A percentile compares a stretch with the other conserved stretches of the same genome.
Evolutionary conservation across 2,888 invertebrate species (phyloP).

Genomic region (Polymixis flavicincta): DNA sequence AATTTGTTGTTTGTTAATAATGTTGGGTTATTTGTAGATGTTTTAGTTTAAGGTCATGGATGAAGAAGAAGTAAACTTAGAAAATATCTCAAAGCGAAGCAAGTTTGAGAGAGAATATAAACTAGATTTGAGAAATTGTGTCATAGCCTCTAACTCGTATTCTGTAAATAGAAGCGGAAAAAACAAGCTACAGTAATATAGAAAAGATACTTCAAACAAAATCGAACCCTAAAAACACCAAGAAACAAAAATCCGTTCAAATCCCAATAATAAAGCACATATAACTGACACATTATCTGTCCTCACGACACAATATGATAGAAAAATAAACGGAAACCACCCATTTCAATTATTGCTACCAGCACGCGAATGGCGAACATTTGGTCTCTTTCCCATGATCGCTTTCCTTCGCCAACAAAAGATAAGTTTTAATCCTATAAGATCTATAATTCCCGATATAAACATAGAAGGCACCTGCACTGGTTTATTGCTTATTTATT

Average conservation of each 20-base stretch:
- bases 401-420: conserved; percentile 64
- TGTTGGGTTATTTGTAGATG: conserved; percentile 16
- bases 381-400: conserved; percentile 85
- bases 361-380: conserved; percentile 83
- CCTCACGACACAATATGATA: conserved; percentile 77
- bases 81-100: neutral
- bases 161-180: neutral
- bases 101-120: conserved; percentile 1
- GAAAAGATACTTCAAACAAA: conserved; percentile 4
- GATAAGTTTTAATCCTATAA: conserved; percentile 73
- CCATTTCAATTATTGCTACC: conserved; percentile 85
- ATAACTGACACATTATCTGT: conserved; percentile 76
- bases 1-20: conserved; percentile 30
- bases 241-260: conserved; percentile 52
- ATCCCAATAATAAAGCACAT: conserved; percentile 64
- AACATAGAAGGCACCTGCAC: conserved; percentile 85
- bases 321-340: conserved; percentile 77
- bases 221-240: conserved; percentile 29
- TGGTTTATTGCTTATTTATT: conserved; percentile 90
- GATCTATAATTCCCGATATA: conserved; percentile 79
- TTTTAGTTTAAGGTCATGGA: conserved; percentile 23
- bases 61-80: neutral
- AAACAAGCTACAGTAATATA: neutral
- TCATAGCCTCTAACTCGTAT: neutral
- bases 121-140: neutral